Base-by-base conservation (phyloP, 2,888 invertebrate species). In the Trissonchulus sp. region DNA sequence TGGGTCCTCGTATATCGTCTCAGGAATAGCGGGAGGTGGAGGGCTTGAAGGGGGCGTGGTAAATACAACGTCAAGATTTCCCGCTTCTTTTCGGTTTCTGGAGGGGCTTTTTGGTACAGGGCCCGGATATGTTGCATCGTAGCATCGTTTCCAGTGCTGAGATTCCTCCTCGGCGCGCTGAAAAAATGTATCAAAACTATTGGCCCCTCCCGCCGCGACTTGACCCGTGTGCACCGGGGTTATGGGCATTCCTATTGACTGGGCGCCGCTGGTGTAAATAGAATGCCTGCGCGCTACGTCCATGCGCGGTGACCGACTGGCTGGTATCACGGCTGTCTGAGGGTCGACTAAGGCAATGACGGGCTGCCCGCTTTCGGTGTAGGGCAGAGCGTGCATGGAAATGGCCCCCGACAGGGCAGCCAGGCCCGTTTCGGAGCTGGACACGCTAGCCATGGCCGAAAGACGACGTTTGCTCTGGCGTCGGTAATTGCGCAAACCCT, bases 401-500 rank as follows among this genome's bases (percentile, higher is more conserved):
- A 23, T 23, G 48, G 48, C 48, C 8, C 23, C 23, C 48, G 23
- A 15, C 8, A 48, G 48, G 48, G 48, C 8, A 8, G 48, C 48
- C 8, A 48, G 48, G 8, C 48, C 48, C 8, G 48, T 8, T 48
- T 48, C 48, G 8, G 48, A 48, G 8, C 8, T 15, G 8, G 8
- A 8, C 68, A 65, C 18, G 35, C 35, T 65, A 28, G 68, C 35
- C 68, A 33, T 8, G 8, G 68, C 8, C 68, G 68, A 30, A 8
- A 65, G 34, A n/a, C 28, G 37, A 36, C 71, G 71, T 36, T 69
- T 69, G 36, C 36, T 36, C n/a, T 69, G 34, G 33, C 77, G 63
- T 15, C 77, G 36, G 15, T 76, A 37, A 2, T n/a, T 18, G 30
- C 83, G 77, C 23, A 83, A 76, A 28, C 80, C 80, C 2, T 79